A percentile compares a stretch with the other conserved stretches of the same genome.
phyloP scores from a whole-genome alignment of 2,888 invertebrate species.

The Agriotes lineatus region DNA sequence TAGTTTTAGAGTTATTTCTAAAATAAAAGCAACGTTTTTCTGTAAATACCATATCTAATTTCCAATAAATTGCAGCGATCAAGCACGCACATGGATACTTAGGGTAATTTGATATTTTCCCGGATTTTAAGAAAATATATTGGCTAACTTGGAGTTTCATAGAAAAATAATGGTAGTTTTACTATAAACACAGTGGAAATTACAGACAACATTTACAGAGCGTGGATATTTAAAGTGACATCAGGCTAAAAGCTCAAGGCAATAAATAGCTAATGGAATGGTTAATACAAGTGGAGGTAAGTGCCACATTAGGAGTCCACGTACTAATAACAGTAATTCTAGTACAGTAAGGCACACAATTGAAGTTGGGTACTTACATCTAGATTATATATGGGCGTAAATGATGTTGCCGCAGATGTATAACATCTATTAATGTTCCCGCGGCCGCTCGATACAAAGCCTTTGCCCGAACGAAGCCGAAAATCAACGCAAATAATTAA shows the following conservation, averaged over 20 bases:
- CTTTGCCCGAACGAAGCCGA: neutral
- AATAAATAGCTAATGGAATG: slow-evolving; percentile 37
- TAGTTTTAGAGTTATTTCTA: too few species aligned
- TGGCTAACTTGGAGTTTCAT: too few species aligned
- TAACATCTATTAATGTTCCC: slow-evolving; percentile 3
- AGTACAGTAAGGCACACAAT: slow-evolving; percentile 35
- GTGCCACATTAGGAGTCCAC: slow-evolving; percentile 30
- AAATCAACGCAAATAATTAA: slow-evolving; percentile 51
- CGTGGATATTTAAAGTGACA: slow-evolving; percentile 34
- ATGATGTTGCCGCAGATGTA: slow-evolving; percentile 8
- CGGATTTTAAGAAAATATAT: too few species aligned
- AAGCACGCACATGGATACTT: too few species aligned
- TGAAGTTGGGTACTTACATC: slow-evolving; percentile 26
- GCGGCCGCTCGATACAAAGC: neutral
- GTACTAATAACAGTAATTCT: slow-evolving; percentile 38
- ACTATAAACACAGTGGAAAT: slow-evolving; percentile 3
- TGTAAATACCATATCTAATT: too few species aligned
- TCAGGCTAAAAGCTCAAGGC: slow-evolving; percentile 34
- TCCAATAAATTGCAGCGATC: too few species aligned
- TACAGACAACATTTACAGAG: slow-evolving; percentile 26
- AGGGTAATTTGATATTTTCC: too few species aligned
- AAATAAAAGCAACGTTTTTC: too few species aligned
- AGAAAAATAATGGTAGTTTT: neutral
- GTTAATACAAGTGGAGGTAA: slow-evolving; percentile 39
- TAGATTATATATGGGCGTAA: slow-evolving; percentile 16